Conservation (phyloP, 2,888 invertebrate species). For the Physocephala rufipes region DNA sequence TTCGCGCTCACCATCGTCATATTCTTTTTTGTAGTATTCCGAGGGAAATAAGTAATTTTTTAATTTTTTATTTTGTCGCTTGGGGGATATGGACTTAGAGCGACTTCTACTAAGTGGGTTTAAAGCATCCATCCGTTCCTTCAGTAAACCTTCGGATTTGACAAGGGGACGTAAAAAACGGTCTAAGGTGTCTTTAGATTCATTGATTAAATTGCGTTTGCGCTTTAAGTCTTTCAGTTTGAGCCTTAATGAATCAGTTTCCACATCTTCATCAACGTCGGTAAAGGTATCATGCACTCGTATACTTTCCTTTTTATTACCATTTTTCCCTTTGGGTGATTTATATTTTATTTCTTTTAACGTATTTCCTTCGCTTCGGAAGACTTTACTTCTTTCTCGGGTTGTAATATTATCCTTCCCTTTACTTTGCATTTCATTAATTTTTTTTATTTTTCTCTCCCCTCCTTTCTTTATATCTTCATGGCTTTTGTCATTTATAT, state of each 20-base stretch:
- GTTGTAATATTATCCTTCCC: not conserved
- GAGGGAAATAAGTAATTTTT: slow-evolving; percentile 42
- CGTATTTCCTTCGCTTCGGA: not conserved
- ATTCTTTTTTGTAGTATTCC: slow-evolving; percentile 31
- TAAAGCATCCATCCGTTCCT: slow-evolving; percentile 22
- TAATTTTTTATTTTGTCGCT: not conserved
- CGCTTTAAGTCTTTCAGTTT: not conserved
- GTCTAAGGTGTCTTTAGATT: not conserved
- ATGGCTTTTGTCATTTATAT: not conserved
- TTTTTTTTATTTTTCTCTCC: not conserved
- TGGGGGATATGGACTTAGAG: not conserved
- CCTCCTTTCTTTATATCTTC: too few relatives aligned
- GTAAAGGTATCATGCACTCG: not conserved
- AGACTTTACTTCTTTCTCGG: not conserved
- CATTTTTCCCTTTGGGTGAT: not conserved
- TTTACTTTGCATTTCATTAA: not conserved
- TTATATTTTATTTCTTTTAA: not conserved
- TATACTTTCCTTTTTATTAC: slow-evolving; percentile 9
- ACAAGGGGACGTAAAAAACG: slow-evolving; percentile 42
- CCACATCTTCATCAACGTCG: slow-evolving; percentile 6
- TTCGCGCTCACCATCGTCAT: too few relatives aligned
- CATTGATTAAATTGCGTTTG: slow-evolving; percentile 10
- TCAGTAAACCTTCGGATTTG: slow-evolving; percentile 37
- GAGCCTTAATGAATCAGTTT: not conserved
- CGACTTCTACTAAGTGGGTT: not conserved